These are phyloP conservation scores for Cancer borealis DNA, from an alignment of 2,888 invertebrate species.

Conservation along the genomic window DNA sequence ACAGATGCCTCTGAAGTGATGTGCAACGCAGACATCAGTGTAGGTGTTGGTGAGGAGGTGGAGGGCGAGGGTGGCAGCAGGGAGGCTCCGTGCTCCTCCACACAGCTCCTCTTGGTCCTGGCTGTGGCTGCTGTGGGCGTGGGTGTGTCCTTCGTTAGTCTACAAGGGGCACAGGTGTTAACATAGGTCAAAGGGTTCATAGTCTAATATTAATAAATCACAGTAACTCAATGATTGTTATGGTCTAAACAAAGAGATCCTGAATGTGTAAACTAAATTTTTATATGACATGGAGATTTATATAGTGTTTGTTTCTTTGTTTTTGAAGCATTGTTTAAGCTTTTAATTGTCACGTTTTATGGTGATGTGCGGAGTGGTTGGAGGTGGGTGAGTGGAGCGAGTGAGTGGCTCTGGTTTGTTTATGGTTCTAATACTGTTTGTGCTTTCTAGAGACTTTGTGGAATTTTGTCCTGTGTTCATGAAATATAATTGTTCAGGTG, in stretches of 20 bases:
- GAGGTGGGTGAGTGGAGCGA: not conserved
- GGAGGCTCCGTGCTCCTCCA: constrained; percentile 38
- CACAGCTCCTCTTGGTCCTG: constrained; percentile 50
- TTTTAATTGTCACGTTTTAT: not conserved
- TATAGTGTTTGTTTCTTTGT: not conserved
- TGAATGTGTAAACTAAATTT: not conserved
- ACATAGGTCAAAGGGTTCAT: constrained; percentile 9
- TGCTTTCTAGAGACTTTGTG: not conserved
- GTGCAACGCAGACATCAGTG: constrained; percentile 28
- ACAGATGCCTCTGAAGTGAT: constrained; percentile 64
- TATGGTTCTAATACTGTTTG: not conserved
- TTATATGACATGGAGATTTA: not conserved
- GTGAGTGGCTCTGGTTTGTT: not conserved
- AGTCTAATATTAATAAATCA: not conserved
- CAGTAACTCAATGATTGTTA: not conserved
- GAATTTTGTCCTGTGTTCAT: not conserved
- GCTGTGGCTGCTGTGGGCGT: constrained; percentile 57
- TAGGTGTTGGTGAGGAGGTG: not conserved
- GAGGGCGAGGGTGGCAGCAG: not conserved
- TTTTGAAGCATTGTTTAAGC: not conserved
- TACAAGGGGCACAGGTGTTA: constrained; percentile 46
- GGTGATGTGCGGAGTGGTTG: not conserved
- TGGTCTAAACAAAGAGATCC: not conserved
- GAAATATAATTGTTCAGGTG: not conserved
- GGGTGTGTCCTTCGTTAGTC: constrained; percentile 58